Evolutionary conservation across 2,888 invertebrate genomes (phyloP).

Genomic region (Alentia gelatinosa): DNA sequence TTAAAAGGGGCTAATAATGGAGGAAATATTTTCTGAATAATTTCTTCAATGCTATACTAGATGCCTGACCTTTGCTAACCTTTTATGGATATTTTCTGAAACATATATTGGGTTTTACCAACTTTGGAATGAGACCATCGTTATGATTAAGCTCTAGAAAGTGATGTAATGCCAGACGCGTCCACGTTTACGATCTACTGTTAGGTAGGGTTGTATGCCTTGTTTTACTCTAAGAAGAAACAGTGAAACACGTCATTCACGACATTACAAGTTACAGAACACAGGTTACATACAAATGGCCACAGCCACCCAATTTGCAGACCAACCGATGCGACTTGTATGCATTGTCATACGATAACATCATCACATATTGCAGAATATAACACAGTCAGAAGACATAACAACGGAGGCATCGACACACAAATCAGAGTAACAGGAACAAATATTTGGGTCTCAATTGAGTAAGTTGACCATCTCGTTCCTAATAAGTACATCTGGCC

Average conservation of each 20-base stretch:
- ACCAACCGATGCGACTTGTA: neutral
- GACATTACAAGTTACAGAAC: neutral
- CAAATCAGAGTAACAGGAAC: neutral
- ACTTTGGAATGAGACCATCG: neutral
- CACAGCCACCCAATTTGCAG: neutral
- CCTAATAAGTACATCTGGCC: neutral
- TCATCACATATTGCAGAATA: constrained; percentile 33
- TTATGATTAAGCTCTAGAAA: neutral
- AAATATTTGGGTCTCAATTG: neutral
- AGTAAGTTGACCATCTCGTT: neutral
- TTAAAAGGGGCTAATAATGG: neutral
- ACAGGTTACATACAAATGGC: neutral
- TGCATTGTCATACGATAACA: neutral
- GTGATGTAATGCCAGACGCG: neutral
- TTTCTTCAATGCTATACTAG: neutral
- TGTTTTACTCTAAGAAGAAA: neutral
- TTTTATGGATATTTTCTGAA: neutral
- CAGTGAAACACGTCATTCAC: neutral
- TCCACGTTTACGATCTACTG: neutral
- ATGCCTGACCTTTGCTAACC: neutral
- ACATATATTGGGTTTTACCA: neutral
- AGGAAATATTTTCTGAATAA: too few species aligned
- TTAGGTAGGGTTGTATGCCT: neutral
- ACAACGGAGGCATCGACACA: neutral
- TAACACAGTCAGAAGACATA: constrained; percentile 7